Conservation (phyloP, 2,797 vertebrate genomes). For the Merluccius polli region DNA sequence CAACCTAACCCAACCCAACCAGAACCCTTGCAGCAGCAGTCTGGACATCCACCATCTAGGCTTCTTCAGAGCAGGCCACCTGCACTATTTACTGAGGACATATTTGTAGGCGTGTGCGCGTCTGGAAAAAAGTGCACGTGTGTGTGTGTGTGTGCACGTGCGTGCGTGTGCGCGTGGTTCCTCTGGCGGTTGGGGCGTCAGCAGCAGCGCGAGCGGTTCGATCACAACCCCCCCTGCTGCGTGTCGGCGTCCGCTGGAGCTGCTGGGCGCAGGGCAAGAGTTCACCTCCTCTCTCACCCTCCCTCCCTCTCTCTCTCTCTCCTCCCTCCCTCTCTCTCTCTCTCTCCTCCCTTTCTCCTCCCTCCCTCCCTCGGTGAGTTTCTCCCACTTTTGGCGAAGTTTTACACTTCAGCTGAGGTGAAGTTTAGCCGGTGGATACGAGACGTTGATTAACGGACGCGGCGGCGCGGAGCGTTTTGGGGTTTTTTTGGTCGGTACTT, state of each 20-base stretch:
- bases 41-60: constrained; percentile 5
- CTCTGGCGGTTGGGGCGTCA: constrained; percentile 18
- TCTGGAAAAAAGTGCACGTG: too few relatives aligned
- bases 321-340: constrained; percentile 36
- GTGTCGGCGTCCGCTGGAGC: constrained; percentile 41
- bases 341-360: too few relatives aligned
- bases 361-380: constrained; percentile 40
- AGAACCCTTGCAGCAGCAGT: too few relatives aligned
- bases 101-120: not conserved
- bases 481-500: too few relatives aligned
- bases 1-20: too few relatives aligned
- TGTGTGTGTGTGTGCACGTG: not conserved
- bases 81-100: not conserved
- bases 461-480: too few relatives aligned
- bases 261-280: constrained; percentile 53
- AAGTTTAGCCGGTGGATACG: too few relatives aligned
- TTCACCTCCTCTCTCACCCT: constrained; percentile 62
- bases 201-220: constrained; percentile 52
- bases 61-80: constrained; percentile 4
- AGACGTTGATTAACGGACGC: too few relatives aligned
- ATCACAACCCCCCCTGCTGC: constrained; percentile 61
- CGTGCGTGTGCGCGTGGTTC: constrained; percentile 14
- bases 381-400: constrained; percentile 38
- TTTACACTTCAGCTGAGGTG: too few relatives aligned
- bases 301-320: constrained; percentile 28